These are phyloP conservation scores for Apaloderma vittatum DNA, from an alignment of 2,113 vertebrate genomes.

Conservation along the genomic window DNA sequence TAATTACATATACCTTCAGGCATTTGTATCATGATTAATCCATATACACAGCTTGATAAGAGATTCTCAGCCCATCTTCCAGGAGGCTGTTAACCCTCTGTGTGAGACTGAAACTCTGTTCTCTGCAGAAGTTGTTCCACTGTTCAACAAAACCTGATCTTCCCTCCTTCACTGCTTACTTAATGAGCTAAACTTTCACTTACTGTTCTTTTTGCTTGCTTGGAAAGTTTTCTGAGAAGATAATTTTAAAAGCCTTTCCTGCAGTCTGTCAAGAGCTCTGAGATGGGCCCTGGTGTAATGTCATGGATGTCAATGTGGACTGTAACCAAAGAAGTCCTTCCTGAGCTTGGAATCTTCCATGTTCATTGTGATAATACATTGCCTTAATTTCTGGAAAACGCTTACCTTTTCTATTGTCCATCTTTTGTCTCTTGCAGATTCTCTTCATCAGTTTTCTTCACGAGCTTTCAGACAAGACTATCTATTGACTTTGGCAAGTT, in stretches of 20 bases:
- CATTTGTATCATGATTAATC: not conserved
- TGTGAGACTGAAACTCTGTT: not conserved
- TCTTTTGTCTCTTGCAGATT: not conserved
- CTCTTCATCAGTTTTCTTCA: not conserved
- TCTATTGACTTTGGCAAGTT: not conserved
- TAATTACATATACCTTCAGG: not conserved
- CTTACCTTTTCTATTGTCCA: not conserved
- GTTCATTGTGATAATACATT: not conserved
- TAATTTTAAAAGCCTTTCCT: not conserved
- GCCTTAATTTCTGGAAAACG: not conserved
- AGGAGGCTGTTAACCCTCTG: not conserved
- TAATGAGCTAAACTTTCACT: not conserved
- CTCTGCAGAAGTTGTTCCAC: not conserved
- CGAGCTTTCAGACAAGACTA: not conserved
- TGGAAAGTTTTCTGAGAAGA: not conserved
- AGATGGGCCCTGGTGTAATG: not conserved
- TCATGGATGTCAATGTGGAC: not conserved
- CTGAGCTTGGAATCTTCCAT: not conserved
- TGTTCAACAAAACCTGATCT: not conserved
- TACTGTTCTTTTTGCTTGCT: not conserved
- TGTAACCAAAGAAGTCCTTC: not conserved
- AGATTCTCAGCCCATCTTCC: not conserved
- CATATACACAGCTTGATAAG: not conserved
- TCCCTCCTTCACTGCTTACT: not conserved
- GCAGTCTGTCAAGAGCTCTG: not conserved